Evolutionary conservation across 2,888 invertebrate species (phyloP), one percentile per base, ranked within the genome.

Genomic region (Diarsia rubi): DNA sequence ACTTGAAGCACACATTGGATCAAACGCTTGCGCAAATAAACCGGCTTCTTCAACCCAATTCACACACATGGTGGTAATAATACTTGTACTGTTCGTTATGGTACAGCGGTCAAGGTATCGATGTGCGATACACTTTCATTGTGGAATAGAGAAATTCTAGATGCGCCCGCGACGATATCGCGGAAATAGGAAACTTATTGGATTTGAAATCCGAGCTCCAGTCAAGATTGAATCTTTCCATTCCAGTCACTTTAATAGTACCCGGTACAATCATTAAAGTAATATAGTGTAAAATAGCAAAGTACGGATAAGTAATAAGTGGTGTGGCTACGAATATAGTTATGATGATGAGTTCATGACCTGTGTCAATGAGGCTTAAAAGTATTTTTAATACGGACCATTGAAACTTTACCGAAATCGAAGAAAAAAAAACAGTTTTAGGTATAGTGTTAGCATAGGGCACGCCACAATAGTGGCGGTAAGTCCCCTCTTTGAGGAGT

Each of bases 41-140:
- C 59, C 72, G n/a, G 16, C 59, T 76, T 65, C 21, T 42, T 64
- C 60, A 73, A 69, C 70, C 76, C 37, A 75, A 64, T 80, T 84
- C 71, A 66, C 79, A 77, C 72, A 81, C 66, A 67, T 72, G 49
- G 52, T 73, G 73, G 57, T 64, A 78, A 76, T 74, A 66, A 64
- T 68, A 74, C 59, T 71, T 78, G 75, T 78, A 78, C 85, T 70
- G 80, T 84, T 75, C 78, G 86, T 87, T 84, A 88, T 84, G 88
- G 86, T 86, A 88, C 88, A 73, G 83, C 80, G 88, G 87, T 87
- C 87, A 87, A 83, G 75, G 86, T 88, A 85, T 85, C 86, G 85
- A 85, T 84, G 84, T 86, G 78, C 82, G 80, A 85, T 86, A 86
- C 73, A 79, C 80, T 86, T 82, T 81, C 80, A 69, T 81, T 74